A percentile compares a stretch with the other conserved stretches of the same genome.
These are phyloP conservation scores for Eilema sororculum DNA, from an alignment of 2,888 invertebrate species.

Conservation along the genomic window DNA sequence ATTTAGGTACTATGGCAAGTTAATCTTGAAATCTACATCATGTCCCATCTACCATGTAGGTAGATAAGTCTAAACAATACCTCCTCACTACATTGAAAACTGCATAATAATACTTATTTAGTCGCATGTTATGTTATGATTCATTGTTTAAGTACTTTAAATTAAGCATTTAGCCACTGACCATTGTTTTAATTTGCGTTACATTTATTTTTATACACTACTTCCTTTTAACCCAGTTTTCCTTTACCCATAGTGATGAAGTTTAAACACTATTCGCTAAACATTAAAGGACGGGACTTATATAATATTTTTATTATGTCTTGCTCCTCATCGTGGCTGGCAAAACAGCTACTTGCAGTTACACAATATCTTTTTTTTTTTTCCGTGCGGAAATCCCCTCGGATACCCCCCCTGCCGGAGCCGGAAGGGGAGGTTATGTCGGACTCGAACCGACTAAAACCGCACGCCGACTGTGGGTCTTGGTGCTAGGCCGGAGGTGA, in stretches of 20 bases:
- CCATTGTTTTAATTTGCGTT: slow-evolving; percentile 40
- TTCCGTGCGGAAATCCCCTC: too few relatives aligned
- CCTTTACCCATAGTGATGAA: slow-evolving; percentile 21
- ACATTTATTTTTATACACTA: slow-evolving; percentile 34
- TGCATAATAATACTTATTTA: slow-evolving; percentile 10
- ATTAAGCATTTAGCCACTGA: slow-evolving; percentile 41
- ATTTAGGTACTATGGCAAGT: not conserved
- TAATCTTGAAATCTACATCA: not conserved
- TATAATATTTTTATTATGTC: not conserved
- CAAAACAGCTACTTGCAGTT: too few relatives aligned
- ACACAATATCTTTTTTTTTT: too few relatives aligned
- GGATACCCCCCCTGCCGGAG: too few relatives aligned
- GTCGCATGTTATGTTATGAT: slow-evolving; percentile 9
- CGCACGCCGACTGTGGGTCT: too few relatives aligned
- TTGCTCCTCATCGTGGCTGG: too few relatives aligned
- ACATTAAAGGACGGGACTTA: not conserved
- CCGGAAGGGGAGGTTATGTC: too few relatives aligned
- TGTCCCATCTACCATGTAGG: not conserved
- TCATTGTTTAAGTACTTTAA: slow-evolving; percentile 37
- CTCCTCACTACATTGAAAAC: not conserved
- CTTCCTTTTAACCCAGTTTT: slow-evolving; percentile 46
- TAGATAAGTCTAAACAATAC: not conserved
- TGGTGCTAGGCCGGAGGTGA: too few relatives aligned
- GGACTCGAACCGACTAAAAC: too few relatives aligned
- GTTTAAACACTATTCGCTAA: not conserved